phyloP scores from a whole-genome alignment of 2,797 vertebrate species.

The Carduelis carduelis region DNA sequence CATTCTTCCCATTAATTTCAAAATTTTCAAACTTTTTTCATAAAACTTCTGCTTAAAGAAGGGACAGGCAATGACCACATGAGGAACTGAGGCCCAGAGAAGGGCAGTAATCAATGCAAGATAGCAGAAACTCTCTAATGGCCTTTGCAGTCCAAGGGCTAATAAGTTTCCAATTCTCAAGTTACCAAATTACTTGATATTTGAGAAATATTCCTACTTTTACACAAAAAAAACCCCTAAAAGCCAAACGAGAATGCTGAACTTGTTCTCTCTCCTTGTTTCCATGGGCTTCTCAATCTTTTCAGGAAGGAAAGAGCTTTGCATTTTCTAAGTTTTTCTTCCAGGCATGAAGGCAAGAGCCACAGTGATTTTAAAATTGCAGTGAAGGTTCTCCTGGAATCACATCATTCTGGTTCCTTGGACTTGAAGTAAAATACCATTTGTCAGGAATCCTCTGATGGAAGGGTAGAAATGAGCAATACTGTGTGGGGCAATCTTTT shows the following conservation, averaged over 20 bases:
- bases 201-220: neutral
- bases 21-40: neutral
- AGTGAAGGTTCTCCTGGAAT: neutral
- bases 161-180: neutral
- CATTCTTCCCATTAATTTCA: neutral
- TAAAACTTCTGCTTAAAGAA: neutral
- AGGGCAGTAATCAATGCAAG: neutral
- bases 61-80: neutral
- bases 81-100: neutral
- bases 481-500: neutral
- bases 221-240: neutral
- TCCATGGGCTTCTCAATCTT: neutral
- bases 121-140: neutral
- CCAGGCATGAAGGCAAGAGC: neutral
- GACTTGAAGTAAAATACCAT: neutral
- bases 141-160: neutral
- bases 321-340: neutral
- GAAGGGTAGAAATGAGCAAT: neutral
- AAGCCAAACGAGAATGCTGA: neutral
- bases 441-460: neutral
- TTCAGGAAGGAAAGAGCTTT: neutral
- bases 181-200: neutral
- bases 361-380: neutral
- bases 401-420: neutral
- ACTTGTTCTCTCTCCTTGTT: neutral